Conservation (phyloP, 2,888 invertebrate genomes). For the Eupithecia vulgata region DNA sequence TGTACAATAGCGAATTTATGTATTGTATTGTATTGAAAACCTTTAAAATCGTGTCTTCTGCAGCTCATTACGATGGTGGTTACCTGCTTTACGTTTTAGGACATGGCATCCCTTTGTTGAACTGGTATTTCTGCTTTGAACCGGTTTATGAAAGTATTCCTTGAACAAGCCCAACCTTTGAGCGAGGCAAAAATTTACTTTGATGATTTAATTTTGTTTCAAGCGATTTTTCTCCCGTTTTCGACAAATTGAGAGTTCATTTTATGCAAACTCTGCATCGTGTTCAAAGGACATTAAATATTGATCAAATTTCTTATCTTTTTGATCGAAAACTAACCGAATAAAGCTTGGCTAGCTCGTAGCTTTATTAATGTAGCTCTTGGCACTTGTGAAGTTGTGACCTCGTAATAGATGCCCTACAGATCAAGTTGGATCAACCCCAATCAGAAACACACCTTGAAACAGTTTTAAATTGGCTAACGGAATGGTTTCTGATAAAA, state of each 20-base stretch:
- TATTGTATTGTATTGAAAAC: no score
- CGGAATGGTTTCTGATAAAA: not conserved
- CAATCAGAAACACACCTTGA: not conserved
- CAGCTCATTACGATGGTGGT: slow-evolving; percentile 3
- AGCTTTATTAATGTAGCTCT: not conserved
- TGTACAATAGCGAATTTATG: no score
- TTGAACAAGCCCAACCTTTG: slow-evolving; percentile 15
- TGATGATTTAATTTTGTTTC: slow-evolving; percentile 12
- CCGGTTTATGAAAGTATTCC: slow-evolving; percentile 30
- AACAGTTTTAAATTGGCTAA: not conserved
- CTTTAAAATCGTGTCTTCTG: slow-evolving; percentile 6
- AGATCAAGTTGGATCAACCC: not conserved
- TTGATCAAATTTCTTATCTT: not conserved
- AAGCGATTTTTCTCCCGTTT: not conserved
- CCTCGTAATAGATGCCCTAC: not conserved
- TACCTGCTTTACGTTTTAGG: slow-evolving; percentile 20
- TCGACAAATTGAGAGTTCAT: not conserved
- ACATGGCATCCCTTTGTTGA: slow-evolving; percentile 29
- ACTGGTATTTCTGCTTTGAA: slow-evolving; percentile 32
- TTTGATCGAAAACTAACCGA: not conserved
- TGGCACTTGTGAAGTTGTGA: not conserved
- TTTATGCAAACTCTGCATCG: not conserved
- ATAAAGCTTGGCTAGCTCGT: not conserved
- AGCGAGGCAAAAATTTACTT: slow-evolving; percentile 12
- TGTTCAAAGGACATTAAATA: not conserved